Conservation (phyloP, 2,888 invertebrate species). For the Pilophorus perplexus region DNA sequence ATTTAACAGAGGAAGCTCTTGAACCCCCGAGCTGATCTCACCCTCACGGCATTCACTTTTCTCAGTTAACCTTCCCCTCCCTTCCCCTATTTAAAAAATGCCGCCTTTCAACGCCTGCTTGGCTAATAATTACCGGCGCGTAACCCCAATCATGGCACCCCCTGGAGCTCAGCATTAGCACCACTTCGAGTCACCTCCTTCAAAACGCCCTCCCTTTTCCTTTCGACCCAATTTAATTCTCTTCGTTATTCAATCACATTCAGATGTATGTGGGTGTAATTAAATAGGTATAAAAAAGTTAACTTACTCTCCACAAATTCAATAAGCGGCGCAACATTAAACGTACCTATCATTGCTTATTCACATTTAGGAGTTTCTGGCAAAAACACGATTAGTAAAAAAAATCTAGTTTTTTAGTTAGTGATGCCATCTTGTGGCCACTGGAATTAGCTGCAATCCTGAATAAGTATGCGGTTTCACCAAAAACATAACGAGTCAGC, state of each 20-base stretch:
- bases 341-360: too few species aligned
- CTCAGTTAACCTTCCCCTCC: slow-evolving; percentile 18
- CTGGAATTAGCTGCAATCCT: too few species aligned
- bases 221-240: slow-evolving; percentile 22
- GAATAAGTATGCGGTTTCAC: too few species aligned
- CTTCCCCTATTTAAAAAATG: slow-evolving; percentile 21
- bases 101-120: slow-evolving; percentile 29
- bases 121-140: slow-evolving; percentile 19
- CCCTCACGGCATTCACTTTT: slow-evolving; percentile 10
- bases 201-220: neutral
- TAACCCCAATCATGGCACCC: slow-evolving; percentile 8
- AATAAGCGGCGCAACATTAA: too few species aligned
- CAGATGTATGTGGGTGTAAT: too few species aligned
- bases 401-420: too few species aligned
- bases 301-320: too few species aligned
- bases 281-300: too few species aligned
- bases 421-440: too few species aligned
- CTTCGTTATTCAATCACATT: slow-evolving; percentile 9
- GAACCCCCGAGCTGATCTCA: neutral
- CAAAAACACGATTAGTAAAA: too few species aligned
- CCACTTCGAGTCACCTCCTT: neutral
- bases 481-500: too few species aligned
- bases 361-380: too few species aligned
- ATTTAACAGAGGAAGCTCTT: neutral
- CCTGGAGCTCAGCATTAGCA: slow-evolving; percentile 3